phyloP scores from a whole-genome alignment of 2,113 vertebrate genomes.

The Notiomystis cincta region DNA sequence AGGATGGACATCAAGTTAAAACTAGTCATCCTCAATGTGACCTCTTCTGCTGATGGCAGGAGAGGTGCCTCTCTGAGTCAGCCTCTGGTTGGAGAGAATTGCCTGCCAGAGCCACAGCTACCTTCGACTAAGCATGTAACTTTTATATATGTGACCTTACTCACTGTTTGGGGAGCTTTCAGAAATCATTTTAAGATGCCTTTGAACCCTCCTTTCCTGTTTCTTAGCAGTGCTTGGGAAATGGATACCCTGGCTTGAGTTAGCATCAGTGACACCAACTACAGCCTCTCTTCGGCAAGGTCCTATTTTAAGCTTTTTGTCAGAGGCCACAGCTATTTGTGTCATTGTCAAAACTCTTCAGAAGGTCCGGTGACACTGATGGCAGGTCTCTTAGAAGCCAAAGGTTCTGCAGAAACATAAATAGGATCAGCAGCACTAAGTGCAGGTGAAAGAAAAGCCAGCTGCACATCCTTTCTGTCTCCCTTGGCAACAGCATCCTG shows the following conservation, averaged over 20 bases:
- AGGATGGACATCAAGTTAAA: neutral
- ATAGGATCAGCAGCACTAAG: slow-evolving; percentile 39
- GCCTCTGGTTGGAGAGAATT: neutral
- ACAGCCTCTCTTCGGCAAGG: neutral
- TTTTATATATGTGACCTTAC: neutral
- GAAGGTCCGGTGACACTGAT: neutral
- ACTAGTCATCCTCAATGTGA: neutral
- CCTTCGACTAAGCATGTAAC: neutral
- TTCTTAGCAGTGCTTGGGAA: neutral
- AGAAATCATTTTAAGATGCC: neutral
- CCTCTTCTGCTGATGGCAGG: neutral
- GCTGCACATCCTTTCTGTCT: slow-evolving; percentile 63
- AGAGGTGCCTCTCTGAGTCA: neutral
- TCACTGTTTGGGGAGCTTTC: neutral
- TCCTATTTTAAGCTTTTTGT: slow-evolving; percentile 28
- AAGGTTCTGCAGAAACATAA: slow-evolving; percentile 43
- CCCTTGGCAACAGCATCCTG: slow-evolving; percentile 68
- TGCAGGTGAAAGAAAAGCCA: slow-evolving; percentile 60
- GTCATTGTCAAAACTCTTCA: slow-evolving; percentile 39
- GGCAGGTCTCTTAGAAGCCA: slow-evolving; percentile 16
- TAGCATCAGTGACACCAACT: slow-evolving; percentile 1
- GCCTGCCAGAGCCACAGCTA: neutral
- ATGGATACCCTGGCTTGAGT: neutral
- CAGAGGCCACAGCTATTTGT: slow-evolving; percentile 10
- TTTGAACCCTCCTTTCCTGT: neutral